These are phyloP conservation scores for Calliphora vicina DNA, from an alignment of 1,140 invertebrate genomes.

Conservation along the genomic window DNA sequence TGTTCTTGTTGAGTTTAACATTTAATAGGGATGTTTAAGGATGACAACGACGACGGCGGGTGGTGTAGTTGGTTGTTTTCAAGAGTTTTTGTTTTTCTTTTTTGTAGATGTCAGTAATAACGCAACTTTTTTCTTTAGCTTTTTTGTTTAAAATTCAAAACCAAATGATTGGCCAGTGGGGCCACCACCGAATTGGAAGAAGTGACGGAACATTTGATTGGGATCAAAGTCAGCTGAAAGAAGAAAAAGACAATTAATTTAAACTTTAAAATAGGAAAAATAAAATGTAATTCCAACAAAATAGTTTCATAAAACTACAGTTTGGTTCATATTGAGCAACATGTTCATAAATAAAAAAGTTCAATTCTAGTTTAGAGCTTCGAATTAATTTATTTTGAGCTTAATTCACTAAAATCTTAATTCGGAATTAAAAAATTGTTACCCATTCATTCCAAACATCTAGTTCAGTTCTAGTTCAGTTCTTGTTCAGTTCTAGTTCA, in stretches of 20 bases:
- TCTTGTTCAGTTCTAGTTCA: too few species aligned
- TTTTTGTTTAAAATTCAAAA: constrained; percentile 54
- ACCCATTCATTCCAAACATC: too few species aligned
- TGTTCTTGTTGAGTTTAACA: not conserved
- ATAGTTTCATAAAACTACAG: too few species aligned
- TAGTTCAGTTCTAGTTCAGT: too few species aligned
- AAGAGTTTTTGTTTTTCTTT: not conserved
- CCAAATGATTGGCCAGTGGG: constrained; percentile 46
- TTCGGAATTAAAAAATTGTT: too few species aligned
- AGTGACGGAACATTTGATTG: constrained; percentile 60
- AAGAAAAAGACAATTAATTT: constrained; percentile 3
- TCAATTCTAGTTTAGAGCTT: too few species aligned
- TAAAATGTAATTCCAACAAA: too few species aligned
- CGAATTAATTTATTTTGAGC: too few species aligned
- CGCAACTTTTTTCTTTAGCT: constrained; percentile 20
- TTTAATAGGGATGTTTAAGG: not conserved
- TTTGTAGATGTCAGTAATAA: constrained; percentile 5
- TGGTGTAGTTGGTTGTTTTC: not conserved
- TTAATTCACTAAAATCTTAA: too few species aligned
- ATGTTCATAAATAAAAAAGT: too few species aligned
- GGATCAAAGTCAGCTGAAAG: constrained; percentile 57
- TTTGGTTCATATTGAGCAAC: too few species aligned
- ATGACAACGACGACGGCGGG: not conserved
- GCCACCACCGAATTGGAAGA: constrained; percentile 56
- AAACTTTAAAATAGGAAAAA: too few species aligned